Evolutionary conservation across 1,140 invertebrate species (phyloP).

Genomic region (Glomeris maerens): DNA sequence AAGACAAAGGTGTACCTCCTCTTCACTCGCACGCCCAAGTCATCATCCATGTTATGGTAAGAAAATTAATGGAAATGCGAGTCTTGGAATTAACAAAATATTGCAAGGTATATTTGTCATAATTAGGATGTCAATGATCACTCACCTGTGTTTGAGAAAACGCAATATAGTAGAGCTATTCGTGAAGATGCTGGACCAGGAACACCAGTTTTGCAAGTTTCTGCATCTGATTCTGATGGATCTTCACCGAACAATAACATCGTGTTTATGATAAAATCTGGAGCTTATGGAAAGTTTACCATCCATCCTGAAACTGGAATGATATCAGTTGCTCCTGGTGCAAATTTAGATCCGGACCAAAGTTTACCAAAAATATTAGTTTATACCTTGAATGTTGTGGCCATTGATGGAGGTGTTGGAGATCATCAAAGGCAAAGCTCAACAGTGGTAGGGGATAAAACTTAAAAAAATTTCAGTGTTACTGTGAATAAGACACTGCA

Average conservation of each 20-base stretch:
- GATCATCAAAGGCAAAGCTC: slow-evolving; percentile 46
- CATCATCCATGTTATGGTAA: slow-evolving; percentile 50
- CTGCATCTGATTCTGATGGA: slow-evolving; percentile 66
- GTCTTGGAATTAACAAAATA: too few relatives aligned
- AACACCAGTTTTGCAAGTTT: slow-evolving; percentile 42
- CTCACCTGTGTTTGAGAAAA: slow-evolving; percentile 58
- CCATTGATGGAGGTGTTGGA: slow-evolving; percentile 74
- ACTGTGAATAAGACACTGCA: too few relatives aligned
- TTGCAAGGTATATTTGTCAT: too few relatives aligned
- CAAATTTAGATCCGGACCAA: slow-evolving; percentile 75
- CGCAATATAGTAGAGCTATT: slow-evolving; percentile 54
- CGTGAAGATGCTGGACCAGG: slow-evolving; percentile 66
- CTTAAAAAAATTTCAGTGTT: too few relatives aligned
- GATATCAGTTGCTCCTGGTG: slow-evolving; percentile 69
- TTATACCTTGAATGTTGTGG: slow-evolving; percentile 41
- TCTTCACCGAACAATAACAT: slow-evolving; percentile 72
- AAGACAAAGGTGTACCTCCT: slow-evolving; percentile 61
- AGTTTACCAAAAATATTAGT: slow-evolving; percentile 51
- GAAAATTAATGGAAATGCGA: too few relatives aligned
- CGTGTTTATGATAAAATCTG: slow-evolving; percentile 71
- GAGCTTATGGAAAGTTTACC: slow-evolving; percentile 81
- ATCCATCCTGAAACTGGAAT: slow-evolving; percentile 66
- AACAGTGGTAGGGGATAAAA: slow-evolving; percentile 39
- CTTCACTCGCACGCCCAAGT: slow-evolving; percentile 57
- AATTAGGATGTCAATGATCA: slow-evolving; percentile 71